Evolutionary conservation across 2,888 invertebrate species (phyloP), one percentile per base, ranked within the genome.

Genomic region (Ephialtes manifestator): DNA sequence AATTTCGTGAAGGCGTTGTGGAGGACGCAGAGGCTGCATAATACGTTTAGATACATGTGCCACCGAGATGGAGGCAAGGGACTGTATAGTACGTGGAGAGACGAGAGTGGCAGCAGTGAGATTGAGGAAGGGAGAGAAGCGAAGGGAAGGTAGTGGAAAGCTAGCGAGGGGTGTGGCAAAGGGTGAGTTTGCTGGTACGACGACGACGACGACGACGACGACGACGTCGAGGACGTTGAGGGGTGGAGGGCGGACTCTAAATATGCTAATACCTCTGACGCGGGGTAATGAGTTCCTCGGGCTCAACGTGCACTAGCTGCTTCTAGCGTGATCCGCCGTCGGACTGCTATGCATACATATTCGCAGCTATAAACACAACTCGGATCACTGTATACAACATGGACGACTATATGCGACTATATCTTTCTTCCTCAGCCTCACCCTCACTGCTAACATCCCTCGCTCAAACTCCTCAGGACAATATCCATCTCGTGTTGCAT

Each of bases 271-370:
- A 92, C 89, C 90, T 86, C 86, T 89, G 87, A 86, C 90, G 88
- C 84, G 87, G 90, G 91, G 90, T 94, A 94, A 94, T 94, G 94
- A 94, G 93, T 93, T 94, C 92, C 90, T 92, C 91, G 91, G 72
- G 80, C 65, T 90, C 90, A 89, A 87, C 89, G 74, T 89, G 90
- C 90, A 90, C 90, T 90, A 87, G 39, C 24, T 79, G 53, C 75
- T 48, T 55, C 55, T 53, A 75, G 76, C 79, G 72, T 76, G 75
- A 85, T 85, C 79, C 82, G 76, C 79, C 82, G 71, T 80, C 82
- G 76, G 79, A 85, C 91, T 91, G 90, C 92, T 91, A 93, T 93
- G 93, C 93, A 93, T 93, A 92, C 91, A 93, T 92, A 93, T 93
- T 92, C 85, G 70, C 91, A 90, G 92, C 90, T 90, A 93, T 93